These are phyloP conservation scores for Achlya flavicornis DNA, from an alignment of 2,888 invertebrate genomes.

Conservation along the genomic window DNA sequence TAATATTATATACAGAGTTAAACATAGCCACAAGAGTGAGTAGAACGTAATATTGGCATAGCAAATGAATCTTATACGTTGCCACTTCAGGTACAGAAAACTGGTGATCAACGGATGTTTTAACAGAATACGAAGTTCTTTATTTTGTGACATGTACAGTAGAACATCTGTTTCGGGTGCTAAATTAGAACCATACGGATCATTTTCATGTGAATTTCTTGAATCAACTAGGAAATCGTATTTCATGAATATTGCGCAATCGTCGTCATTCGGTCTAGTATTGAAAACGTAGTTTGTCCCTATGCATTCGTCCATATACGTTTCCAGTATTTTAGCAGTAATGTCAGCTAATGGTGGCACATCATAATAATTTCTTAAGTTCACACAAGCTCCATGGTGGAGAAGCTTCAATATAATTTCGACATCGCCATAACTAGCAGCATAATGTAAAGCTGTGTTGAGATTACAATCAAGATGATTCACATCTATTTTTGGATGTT, in stretches of 20 bases:
- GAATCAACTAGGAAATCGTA: slow-evolving; percentile 88
- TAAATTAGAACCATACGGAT: slow-evolving; percentile 67
- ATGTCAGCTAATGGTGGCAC: slow-evolving; percentile 87
- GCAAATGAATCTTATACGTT: slow-evolving; percentile 88
- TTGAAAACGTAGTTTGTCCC: slow-evolving; percentile 83
- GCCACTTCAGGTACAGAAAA: slow-evolving; percentile 78
- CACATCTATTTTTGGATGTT: no score
- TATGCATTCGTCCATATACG: slow-evolving; percentile 89
- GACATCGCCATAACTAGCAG: no score
- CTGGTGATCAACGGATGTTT: slow-evolving; percentile 90
- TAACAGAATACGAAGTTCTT: slow-evolving; percentile 87
- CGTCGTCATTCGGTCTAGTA: slow-evolving; percentile 84
- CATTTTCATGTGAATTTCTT: slow-evolving; percentile 73
- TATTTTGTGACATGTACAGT: slow-evolving; percentile 86
- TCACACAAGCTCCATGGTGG: no score
- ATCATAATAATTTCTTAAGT: no score
- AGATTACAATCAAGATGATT: no score
- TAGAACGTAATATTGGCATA: slow-evolving; percentile 89
- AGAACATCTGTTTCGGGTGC: slow-evolving; percentile 81
- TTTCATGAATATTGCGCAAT: slow-evolving; percentile 89
- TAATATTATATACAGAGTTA: slow-evolving; percentile 88
- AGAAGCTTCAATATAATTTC: no score
- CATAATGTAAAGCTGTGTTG: no score
- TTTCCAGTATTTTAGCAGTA: slow-evolving; percentile 86
- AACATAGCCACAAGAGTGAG: slow-evolving; percentile 86